Evolutionary conservation across 2,797 vertebrate genomes (phyloP), one percentile per base, ranked within the genome.

Genomic region (Pseudochirops cupreus): DNA sequence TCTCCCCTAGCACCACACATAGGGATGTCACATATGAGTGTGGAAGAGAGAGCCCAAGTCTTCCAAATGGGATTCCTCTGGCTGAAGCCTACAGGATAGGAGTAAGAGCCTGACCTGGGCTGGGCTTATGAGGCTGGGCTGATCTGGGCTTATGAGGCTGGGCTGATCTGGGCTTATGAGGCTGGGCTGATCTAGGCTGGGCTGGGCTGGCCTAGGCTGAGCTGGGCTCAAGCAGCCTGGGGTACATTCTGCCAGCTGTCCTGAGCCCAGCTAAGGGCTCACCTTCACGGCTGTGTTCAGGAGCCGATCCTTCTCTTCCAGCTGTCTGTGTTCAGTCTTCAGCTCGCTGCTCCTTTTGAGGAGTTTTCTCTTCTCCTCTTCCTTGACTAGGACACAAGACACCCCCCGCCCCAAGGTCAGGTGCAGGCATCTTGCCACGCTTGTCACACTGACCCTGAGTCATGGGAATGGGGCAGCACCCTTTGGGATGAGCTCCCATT

Each of bases 341-440:
- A 99, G 98, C 97, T 99, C 99, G 0, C 96, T 98, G 98, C 99
- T 99, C 91, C 99, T 99, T 98, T 99, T 99, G 97, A 99, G 97
- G 96, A 99, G 98, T 95, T 99, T 99, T 91, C 99, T 98, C 98
- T 99, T 99, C 98, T 99, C 99, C 91, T 99, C 99, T 98, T 99
- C 99, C 98, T 99, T 99, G 98, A 99, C 99, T 99, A 97, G 13
- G 26, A 91, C 94, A 98, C 94, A 98, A n/a, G 33, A 93, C 91
- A 89, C 24, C 94, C 91, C 11, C 46, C 33, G 46, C 91, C 0
- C 1, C 0, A n/a, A 55, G 33, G 21, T 0, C 13, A 31, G 82
- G 52, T 0, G 9, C 12, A 28, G 39, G 1, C 9, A 11, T 5
- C 39, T 26, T 2, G 7, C 39, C 21, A 26, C 3, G 5, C 33